Evolutionary conservation across 2,888 invertebrate species (phyloP), one percentile per base, ranked within the genome.

Genomic region (Onthophagus sagittarius): DNA sequence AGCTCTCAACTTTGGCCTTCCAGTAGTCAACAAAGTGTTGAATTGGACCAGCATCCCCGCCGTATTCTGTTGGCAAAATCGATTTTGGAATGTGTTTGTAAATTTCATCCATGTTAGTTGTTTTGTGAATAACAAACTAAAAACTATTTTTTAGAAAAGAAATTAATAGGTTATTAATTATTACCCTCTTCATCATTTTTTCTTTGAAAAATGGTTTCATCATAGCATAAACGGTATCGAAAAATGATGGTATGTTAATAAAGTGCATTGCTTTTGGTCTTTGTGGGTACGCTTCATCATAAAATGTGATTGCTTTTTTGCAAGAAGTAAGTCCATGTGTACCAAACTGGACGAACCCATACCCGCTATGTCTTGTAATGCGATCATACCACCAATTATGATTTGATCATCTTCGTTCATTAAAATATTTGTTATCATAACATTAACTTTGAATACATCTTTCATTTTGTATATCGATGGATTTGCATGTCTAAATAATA

Each of bases 31-130:
- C 72, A 6, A 74, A 69, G 75, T 88, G 86, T 76, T 86, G 83
- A 62, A 89, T 82, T 15, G 88, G 85, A 0, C 89, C 89, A 33
- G 87, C 89, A 6, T 86, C 86, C 0, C 92, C 92, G 7, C 92
- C 92, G 79, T 92, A 92, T 80, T 92, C 92, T 5, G 82, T 82
- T 0, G 92, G 92, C 67, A 92, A 83, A 67, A 89, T 84, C 1
- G 88, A 86, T 77, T 88, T 87, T 0, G 91, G 89, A 14, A 92
- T 85, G 69, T 86, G 79, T 77, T 90, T 85, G 78, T 89, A 88
- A 71, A 92, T 84, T 23, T 87, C 87, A 0, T 90, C 88, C 74
- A 87, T 84, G 77, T 87, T 84, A 71, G 85, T 82, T 74, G 84
- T 86, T 3, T 70, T 73, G 78, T 89, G 88, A 0, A 89, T 85